These are phyloP conservation scores for Xylophagus ater DNA, from an alignment of 2,888 invertebrate genomes.

Conservation along the genomic window DNA sequence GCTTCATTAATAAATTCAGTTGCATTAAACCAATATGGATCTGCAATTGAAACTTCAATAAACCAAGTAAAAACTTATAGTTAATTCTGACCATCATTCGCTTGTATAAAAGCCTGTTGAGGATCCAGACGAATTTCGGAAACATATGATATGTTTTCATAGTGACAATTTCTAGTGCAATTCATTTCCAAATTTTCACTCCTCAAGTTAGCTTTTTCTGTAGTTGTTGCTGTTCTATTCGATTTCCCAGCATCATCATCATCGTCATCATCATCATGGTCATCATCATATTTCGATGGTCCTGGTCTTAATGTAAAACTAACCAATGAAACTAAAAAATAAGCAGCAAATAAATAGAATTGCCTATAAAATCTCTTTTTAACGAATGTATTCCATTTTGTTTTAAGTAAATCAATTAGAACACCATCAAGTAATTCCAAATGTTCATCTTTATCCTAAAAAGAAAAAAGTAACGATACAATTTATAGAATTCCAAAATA, in stretches of 20 bases:
- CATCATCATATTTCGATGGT: constrained; percentile 42
- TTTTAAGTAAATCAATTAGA: constrained; percentile 82
- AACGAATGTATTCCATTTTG: constrained; percentile 97
- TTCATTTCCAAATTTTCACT: too few relatives aligned
- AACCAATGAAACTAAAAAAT: constrained; percentile 78
- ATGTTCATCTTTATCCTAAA: constrained; percentile 85
- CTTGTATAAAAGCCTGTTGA: too few relatives aligned
- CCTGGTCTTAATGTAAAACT: constrained; percentile 87
- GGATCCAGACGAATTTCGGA: too few relatives aligned
- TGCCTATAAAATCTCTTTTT: constrained; percentile 89
- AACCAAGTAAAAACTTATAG: too few relatives aligned
- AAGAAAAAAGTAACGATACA: not conserved
- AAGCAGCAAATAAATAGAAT: constrained; percentile 80
- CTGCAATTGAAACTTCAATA: constrained; percentile 23
- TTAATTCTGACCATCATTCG: too few relatives aligned
- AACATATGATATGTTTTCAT: too few relatives aligned
- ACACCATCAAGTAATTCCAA: constrained; percentile 90
- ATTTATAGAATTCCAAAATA: too few relatives aligned
- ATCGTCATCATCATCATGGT: constrained; percentile 20
- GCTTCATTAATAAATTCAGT: constrained; percentile 33
- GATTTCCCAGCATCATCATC: constrained; percentile 6
- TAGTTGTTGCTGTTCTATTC: too few relatives aligned
- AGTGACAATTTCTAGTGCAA: too few relatives aligned
- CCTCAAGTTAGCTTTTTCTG: constrained; percentile 4
- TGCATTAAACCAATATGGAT: constrained; percentile 36